phyloP scores from a whole-genome alignment of 2,888 invertebrate genomes.

The Myopa tessellatipennis region DNA sequence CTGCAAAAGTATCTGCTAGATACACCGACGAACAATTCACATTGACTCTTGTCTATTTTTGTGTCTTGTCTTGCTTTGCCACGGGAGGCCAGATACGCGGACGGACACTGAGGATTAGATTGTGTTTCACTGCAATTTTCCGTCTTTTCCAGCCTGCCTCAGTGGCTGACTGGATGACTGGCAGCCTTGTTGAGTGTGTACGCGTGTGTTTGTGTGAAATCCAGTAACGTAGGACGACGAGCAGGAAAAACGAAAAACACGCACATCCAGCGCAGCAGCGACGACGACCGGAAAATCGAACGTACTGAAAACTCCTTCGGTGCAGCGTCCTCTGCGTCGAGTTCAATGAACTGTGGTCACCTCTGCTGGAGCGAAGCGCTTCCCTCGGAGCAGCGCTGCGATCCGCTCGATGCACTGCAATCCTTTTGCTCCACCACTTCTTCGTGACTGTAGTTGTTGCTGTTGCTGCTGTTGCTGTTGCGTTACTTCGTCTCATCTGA shows the following conservation, averaged over 20 bases:
- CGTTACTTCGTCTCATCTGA: background rate
- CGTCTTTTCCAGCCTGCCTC: background rate
- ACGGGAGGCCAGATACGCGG: background rate
- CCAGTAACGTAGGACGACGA: constrained; percentile 11
- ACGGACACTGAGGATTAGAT: constrained; percentile 22
- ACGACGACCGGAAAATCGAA: constrained; percentile 11
- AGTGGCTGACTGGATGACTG: background rate
- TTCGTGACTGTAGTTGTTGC: background rate
- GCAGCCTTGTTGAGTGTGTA: background rate
- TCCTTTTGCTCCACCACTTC: constrained; percentile 21
- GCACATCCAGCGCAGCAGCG: background rate
- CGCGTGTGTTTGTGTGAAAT: constrained; percentile 18
- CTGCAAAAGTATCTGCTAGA: constrained; percentile 18
- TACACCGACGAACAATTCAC: background rate
- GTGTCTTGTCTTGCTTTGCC: background rate
- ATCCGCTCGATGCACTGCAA: constrained; percentile 10
- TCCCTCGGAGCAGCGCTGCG: background rate
- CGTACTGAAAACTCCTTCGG: constrained; percentile 20
- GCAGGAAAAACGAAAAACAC: constrained; percentile 13
- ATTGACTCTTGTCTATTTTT: constrained; percentile 23
- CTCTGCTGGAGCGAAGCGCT: background rate
- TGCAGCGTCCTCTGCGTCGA: constrained; percentile 15
- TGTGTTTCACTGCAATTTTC: constrained; percentile 17
- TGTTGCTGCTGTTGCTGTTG: background rate
- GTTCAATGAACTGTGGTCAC: constrained; percentile 24